phyloP scores from a whole-genome alignment of 2,888 invertebrate genomes.

The Exocentrus adspersus region DNA sequence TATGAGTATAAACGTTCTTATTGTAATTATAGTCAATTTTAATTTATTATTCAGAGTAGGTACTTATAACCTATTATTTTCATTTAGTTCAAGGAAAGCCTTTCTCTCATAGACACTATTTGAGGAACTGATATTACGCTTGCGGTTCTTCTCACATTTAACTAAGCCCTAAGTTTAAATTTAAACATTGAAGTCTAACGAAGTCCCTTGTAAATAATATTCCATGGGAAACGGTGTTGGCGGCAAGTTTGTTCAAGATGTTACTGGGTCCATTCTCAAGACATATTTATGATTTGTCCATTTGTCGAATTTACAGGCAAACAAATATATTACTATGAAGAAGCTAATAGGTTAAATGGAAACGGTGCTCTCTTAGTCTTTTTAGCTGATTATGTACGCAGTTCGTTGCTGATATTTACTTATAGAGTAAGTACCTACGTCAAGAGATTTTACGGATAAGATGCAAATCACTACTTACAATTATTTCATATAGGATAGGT shows the following conservation, averaged over 20 bases:
- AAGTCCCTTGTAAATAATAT: constrained; percentile 38
- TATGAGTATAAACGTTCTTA: too few species aligned
- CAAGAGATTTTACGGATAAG: too few species aligned
- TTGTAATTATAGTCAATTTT: too few species aligned
- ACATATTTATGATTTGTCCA: constrained; percentile 31
- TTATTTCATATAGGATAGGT: too few species aligned
- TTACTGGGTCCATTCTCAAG: constrained; percentile 25
- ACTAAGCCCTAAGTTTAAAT: constrained; percentile 33
- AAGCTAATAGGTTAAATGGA: constrained; percentile 28
- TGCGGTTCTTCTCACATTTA: constrained; percentile 37
- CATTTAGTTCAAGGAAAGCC: background rate
- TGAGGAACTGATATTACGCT: background rate
- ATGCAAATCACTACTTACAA: too few species aligned
- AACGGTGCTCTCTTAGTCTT: constrained; percentile 21
- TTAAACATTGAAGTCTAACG: constrained; percentile 40
- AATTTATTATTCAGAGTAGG: too few species aligned
- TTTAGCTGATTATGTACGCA: constrained; percentile 10
- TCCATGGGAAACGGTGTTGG: constrained; percentile 42
- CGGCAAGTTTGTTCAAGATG: constrained; percentile 42
- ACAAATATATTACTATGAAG: constrained; percentile 27
- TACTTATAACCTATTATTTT: background rate
- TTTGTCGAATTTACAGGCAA: constrained; percentile 40
- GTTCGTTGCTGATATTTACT: constrained; percentile 8
- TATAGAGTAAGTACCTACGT: background rate
- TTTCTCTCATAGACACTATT: background rate